These are phyloP conservation scores for Phrynocephalus versicolor DNA, from an alignment of 2,113 vertebrate species.

Conservation along the genomic window DNA sequence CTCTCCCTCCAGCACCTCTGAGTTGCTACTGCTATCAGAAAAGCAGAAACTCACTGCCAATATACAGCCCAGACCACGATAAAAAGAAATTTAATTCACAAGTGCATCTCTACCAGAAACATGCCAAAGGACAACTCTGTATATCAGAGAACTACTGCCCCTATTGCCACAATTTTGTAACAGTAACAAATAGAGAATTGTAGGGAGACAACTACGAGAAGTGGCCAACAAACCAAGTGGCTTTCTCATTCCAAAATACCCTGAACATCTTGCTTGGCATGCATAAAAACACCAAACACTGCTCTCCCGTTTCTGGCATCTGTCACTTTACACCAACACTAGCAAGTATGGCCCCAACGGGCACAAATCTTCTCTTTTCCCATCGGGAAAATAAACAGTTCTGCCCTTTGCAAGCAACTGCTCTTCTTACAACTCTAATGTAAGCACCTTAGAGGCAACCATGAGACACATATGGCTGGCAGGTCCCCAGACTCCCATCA, in stretches of 20 bases:
- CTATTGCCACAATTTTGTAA: not conserved
- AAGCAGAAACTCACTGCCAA: constrained; percentile 16
- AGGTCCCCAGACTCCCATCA: constrained; percentile 41
- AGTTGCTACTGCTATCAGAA: constrained; percentile 33
- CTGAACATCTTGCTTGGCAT: constrained; percentile 7
- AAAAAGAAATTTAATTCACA: constrained; percentile 13
- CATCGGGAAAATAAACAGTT: constrained; percentile 54
- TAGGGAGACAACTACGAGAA: not conserved
- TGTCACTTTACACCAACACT: constrained; percentile 50
- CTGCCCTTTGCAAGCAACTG: constrained; percentile 62
- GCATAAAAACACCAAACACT: constrained; percentile 18
- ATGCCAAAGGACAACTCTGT: not conserved
- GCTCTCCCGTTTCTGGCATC: constrained; percentile 43
- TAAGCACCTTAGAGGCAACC: constrained; percentile 47
- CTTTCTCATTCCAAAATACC: not conserved
- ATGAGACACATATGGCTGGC: constrained; percentile 34
- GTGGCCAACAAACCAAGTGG: not conserved
- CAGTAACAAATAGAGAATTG: not conserved
- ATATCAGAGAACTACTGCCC: constrained; percentile 9
- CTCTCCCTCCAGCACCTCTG: not conserved
- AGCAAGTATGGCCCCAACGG: constrained; percentile 34
- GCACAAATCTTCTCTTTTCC: constrained; percentile 43
- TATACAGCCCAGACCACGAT: constrained; percentile 12
- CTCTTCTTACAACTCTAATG: constrained; percentile 58
- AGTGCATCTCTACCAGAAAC: constrained; percentile 8